Base-by-base conservation (phyloP, 2,888 invertebrate species). In the Orthosia gracilis region DNA sequence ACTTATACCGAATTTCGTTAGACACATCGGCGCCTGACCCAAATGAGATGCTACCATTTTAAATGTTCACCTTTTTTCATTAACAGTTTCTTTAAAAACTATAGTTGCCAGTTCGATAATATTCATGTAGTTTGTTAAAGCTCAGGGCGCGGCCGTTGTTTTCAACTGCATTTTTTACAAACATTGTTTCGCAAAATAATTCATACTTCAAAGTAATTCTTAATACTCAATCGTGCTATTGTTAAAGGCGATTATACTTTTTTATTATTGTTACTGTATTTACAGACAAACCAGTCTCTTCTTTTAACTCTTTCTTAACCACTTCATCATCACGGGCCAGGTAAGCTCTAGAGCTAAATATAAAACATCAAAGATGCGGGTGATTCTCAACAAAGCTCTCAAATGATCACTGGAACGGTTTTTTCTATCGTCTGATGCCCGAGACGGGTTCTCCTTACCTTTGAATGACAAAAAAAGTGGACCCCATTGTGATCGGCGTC, bases 401-500 rank as follows among this genome's bases (percentile, higher is more conserved):
- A 91, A 92, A 92, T 90, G 88, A 88, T 89, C 93, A 93, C 91
- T 92, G 92, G 90, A 89, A 88, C 79, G 85, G 91, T 93, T 86
- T 92, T 95, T 94, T 93, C 91, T 92, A 91, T 87, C 89, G 89
- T 89, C 91, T 91, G 89, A 89, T 89, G 91, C 89, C 88, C 90
- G 91, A 92, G 92, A 91, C 92, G 91, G 89, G 92, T 93, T 91
- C 89, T 90, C 90, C 89, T 90, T 89, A 91, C 91, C 91, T 92
- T 89, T 87, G 84, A 89, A 88, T 89, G 89, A 92, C 90, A 94
- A 94, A 95, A 91, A 95, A 95, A 91, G 90, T 87, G 87, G 91
- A 89, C 87, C 86, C 94, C 91, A 94, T 96, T 96, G 95, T 96
- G 90, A 87, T 90, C 85, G 94, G 96, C 96, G 96, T 92, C 96